phyloP scores from a whole-genome alignment of 1,140 invertebrate genomes.

The Macrocentrus cingulum region DNA sequence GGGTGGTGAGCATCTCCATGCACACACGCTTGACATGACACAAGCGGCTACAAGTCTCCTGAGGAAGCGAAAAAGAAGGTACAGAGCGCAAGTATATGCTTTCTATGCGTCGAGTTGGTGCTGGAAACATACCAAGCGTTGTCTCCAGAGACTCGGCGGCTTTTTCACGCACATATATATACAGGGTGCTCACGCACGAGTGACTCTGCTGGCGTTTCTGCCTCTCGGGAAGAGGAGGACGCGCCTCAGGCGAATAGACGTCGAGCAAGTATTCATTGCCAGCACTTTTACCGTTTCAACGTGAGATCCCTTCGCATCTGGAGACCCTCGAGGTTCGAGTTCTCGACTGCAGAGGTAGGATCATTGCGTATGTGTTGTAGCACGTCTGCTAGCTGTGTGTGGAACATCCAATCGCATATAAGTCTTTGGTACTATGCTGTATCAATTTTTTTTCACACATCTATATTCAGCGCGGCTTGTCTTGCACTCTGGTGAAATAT shows the following conservation, averaged over 20 bases:
- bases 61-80: neutral
- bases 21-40: no score
- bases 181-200: conserved; percentile 17
- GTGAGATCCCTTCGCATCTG: neutral
- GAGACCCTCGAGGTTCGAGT: neutral
- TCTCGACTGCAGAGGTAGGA: conserved; percentile 1
- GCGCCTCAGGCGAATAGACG: conserved; percentile 12
- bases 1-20: no score
- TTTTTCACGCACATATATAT: conserved; percentile 10
- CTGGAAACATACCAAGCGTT: conserved; percentile 7
- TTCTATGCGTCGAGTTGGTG: conserved; percentile 7
- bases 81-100: neutral
- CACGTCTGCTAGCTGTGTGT: conserved; percentile 12
- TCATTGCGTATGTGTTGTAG: conserved; percentile 14
- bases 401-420: conserved; percentile 18
- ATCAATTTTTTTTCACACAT: conserved; percentile 3
- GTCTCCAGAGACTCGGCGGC: neutral
- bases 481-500: no score
- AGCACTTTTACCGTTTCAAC: conserved; percentile 22
- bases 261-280: conserved; percentile 14
- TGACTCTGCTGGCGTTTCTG: conserved; percentile 3
- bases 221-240: neutral
- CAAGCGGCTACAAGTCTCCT: no score
- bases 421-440: conserved; percentile 16
- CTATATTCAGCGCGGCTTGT: neutral